Evolutionary conservation across 2,888 invertebrate genomes (phyloP), one percentile per base, ranked within the genome.

Genomic region (Linnaemya tessellans): DNA sequence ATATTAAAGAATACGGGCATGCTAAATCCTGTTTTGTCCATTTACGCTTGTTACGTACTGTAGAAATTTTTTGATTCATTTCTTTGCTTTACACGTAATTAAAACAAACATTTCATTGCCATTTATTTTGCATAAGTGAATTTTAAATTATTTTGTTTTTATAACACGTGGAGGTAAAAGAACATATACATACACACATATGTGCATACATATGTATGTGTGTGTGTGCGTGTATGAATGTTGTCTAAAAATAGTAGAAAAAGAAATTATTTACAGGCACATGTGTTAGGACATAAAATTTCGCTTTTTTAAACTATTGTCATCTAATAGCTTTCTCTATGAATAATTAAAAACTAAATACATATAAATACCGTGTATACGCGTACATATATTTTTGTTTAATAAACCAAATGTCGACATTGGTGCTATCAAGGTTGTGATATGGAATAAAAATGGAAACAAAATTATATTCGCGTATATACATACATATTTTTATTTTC

Each of bases 351-450:
- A 18, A 46, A 46, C 2, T 9, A 35, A 13, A 49, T 11, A 51
- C 4, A 41, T 51, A 51, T 8, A 11, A 30, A 30, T 30, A 30
- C 8, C 43, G 43, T 43, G 15, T 18, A 25, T 25, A 13, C 46
- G 8, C n/a, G 13, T 46, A n/a, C 11, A 38, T 56, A 15, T 38
- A 43, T n/a, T 25, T 22, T 70, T 38, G 18, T 68, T 56, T 25
- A 25, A 54, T 62, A 41, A 22, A 62, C 25, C 62, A 60, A 62
- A 62, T 70, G 80, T 80, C 49, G 64, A 71, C 70, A 79, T 79
- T 79, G 79, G 41, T 43, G 41, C 35, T 18, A 25, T 65, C 64
- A 80, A 80, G 80, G 80, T 62, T 80, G 43, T 54, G 43, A 25
- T 20, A 58, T 43, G 25, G 38, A 71, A 41, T 1, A 56, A 54